phyloP scores from a whole-genome alignment of 2,888 invertebrate genomes.

The Diarsia rubi region DNA sequence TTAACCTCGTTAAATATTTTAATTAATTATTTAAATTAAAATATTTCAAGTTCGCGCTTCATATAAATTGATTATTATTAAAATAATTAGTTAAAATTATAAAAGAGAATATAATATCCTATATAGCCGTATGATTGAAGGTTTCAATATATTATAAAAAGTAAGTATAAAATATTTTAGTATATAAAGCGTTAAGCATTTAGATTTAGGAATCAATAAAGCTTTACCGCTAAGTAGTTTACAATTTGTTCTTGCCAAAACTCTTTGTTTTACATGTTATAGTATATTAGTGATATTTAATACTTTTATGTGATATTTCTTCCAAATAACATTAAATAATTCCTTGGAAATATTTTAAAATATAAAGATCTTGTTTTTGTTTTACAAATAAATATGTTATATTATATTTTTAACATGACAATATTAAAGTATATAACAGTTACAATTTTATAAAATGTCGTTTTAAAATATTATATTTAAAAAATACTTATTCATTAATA shows the following conservation, averaged over 20 bases:
- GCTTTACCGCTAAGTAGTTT: conserved; percentile 56
- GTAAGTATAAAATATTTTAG: conserved; percentile 51
- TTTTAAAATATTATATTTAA: neutral
- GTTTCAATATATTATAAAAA: conserved; percentile 34
- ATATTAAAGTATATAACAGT: neutral
- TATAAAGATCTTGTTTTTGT: conserved; percentile 5
- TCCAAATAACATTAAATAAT: conserved; percentile 50
- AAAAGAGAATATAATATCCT: neutral
- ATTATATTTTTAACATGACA: neutral
- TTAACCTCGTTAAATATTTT: conserved; percentile 53
- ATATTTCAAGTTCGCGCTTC: conserved; percentile 15
- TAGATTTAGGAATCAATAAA: conserved; percentile 51
- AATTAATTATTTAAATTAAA: conserved; percentile 4
- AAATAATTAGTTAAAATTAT: neutral
- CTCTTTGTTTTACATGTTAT: conserved; percentile 20
- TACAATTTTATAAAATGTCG: conserved; percentile 4
- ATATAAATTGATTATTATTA: conserved; percentile 11
- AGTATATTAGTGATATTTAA: conserved; percentile 18
- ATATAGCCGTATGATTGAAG: conserved; percentile 37
- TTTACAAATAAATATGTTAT: neutral
- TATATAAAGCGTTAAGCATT: conserved; percentile 26
- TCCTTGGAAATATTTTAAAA: conserved; percentile 23
- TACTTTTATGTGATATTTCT: conserved; percentile 49
- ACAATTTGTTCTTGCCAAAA: conserved; percentile 74
- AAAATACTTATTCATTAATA: conserved; percentile 15